Percentiles rank a stretch among this genome's conserved stretches.
These are phyloP conservation scores for Acleris sparsana DNA, from an alignment of 2,888 invertebrate species.

Conservation along the genomic window DNA sequence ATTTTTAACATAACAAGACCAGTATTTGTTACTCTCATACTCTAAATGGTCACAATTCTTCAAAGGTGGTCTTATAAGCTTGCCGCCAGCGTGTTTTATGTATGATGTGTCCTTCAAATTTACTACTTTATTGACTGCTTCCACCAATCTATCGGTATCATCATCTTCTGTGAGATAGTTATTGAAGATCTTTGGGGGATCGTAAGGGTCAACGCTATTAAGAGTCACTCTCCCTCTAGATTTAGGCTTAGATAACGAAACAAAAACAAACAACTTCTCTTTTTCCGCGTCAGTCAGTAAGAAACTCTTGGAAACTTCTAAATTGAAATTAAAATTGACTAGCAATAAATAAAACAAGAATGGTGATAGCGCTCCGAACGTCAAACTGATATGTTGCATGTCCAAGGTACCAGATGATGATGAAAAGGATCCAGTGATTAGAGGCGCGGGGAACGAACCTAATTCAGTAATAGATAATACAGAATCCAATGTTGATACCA, in stretches of 20 bases:
- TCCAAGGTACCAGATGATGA: conserved; percentile 46
- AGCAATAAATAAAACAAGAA: background rate
- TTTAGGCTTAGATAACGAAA: conserved; percentile 2
- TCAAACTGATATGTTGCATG: conserved; percentile 33
- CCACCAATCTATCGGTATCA: conserved; percentile 66
- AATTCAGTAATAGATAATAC: conserved; percentile 7
- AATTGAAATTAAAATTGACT: conserved; percentile 12
- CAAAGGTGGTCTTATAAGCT: conserved; percentile 8
- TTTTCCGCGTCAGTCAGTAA: conserved; percentile 9
- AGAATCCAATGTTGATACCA: background rate
- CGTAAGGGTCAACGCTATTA: conserved; percentile 9
- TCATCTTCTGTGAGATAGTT: conserved; percentile 80
- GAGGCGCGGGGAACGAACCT: conserved; percentile 8
- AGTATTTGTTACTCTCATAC: conserved; percentile 22
- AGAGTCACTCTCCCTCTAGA: conserved; percentile 22
- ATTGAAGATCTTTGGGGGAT: conserved; percentile 77
- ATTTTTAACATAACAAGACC: conserved; percentile 23
- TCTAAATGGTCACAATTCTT: conserved; percentile 13
- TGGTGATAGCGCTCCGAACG: conserved; percentile 22
- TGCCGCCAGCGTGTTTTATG: conserved; percentile 4
- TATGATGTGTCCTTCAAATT: conserved; percentile 17
- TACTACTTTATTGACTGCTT: conserved; percentile 49
- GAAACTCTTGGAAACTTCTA: background rate
- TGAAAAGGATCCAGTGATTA: conserved; percentile 5
- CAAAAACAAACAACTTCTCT: conserved; percentile 7